These are phyloP conservation scores for Pedionomus torquatus DNA, from an alignment of 2,113 vertebrate species.

Conservation along the genomic window DNA sequence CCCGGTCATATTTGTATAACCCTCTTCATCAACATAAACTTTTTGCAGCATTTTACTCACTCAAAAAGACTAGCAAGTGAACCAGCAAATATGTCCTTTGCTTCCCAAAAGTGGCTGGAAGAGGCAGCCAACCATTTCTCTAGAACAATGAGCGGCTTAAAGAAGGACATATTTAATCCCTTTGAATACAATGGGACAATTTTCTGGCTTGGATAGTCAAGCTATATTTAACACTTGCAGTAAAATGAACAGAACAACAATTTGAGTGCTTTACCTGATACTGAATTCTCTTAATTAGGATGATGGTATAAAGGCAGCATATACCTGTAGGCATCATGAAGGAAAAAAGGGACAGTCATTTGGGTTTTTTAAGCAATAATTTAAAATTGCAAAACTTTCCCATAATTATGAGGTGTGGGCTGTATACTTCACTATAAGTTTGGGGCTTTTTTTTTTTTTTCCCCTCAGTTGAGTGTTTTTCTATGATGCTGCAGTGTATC, in stretches of 20 bases:
- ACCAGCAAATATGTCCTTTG: background rate
- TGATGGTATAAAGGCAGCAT: background rate
- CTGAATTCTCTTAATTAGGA: background rate
- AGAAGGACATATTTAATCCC: background rate
- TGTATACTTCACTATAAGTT: background rate
- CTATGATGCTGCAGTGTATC: background rate
- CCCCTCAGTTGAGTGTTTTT: background rate
- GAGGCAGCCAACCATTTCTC: background rate
- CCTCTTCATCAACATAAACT: background rate
- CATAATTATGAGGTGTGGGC: background rate
- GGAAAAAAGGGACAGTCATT: background rate
- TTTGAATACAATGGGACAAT: background rate
- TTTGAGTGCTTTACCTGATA: background rate
- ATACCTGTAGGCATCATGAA: background rate
- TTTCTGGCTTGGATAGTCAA: background rate
- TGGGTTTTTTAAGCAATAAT: background rate
- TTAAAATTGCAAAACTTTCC: background rate
- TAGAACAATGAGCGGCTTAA: background rate
- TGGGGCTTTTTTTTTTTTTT: rapidly evolving
- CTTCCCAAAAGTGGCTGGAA: background rate
- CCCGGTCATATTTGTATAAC: background rate
- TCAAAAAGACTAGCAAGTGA: background rate
- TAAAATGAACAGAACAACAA: background rate
- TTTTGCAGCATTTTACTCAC: background rate
- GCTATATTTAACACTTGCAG: background rate